Evolutionary conservation across 2,797 vertebrate genomes (phyloP), one percentile per base, ranked within the genome.

Genomic region (Denticeps clupeoides): DNA sequence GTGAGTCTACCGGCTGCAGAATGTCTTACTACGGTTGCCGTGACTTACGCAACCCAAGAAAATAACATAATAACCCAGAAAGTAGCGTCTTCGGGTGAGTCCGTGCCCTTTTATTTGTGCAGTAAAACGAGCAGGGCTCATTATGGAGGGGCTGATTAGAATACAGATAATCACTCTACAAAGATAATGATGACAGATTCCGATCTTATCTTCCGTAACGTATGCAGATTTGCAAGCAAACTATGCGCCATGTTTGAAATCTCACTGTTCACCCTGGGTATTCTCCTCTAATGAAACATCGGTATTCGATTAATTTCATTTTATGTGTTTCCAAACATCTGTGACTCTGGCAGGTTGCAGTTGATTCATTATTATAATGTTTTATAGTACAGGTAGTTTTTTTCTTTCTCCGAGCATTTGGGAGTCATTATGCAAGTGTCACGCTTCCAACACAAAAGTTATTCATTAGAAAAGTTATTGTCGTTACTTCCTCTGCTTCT

Each of bases 391-490:
- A 51, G 42, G 50, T 51, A 41, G 51, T 44, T 21, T 52, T 8
- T 50, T 49, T n/a, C n/a, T 37, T 24, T 62, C 58, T 53, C 54
- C 52, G 56, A 51, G 58, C 65, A 59, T 61, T 65, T 64, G 41
- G 19, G 54, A 64, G 58, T 45, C 38, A 65, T 59, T 60, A 82
- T 86, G 83, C 81, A 71, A 62, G 70, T 82, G 71, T 81, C 76
- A 80, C 67, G 80, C 70, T 78, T 72, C 67, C 76, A 75, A 81
- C 75, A 81, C 67, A 79, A 70, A 70, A 77, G 35, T 11, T 75
- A 64, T 84, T 83, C 87, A 83, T 89, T 85, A 85, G 77, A 56
- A 80, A 79, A 79, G 75, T 77, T 85, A 70, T 71, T 68, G 65
- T 79, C 80, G 80, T 87, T 84, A n/a, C 57, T 45, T 56, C 59